Evolutionary conservation across 2,797 vertebrate species (phyloP), one percentile per base, ranked within the genome.

Genomic region (Rhinophrynus dorsalis): DNA sequence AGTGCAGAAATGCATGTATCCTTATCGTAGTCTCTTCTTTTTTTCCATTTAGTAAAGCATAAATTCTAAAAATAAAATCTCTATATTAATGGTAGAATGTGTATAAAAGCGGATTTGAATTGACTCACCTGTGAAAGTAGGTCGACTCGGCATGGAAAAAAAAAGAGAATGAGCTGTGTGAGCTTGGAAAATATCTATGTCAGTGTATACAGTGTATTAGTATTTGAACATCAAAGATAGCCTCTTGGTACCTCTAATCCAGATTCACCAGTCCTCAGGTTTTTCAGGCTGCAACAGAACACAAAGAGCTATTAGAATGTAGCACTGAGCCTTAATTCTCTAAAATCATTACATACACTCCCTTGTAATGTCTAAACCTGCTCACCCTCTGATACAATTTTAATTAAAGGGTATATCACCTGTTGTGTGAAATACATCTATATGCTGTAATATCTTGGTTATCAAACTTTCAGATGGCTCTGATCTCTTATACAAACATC

Each of bases 61-160:
- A 45, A 45, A 18, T n/a, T 21, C 29, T 50, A 50, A 50, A 50
- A 64, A 51, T 51, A 65, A 42, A 27, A 54, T 18, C n/a, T 2
- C 74, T 71, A 54, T 68, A 64, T 78, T 69, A 77, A 68, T 73
- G 66, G 75, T 70, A 66, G 81, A 75, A 77, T 81, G 69, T 75
- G 72, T 76, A 70, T 79, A 71, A 78, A 74, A 50, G 60, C 24
- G 1, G 74, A 78, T 57, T 75, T 67, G 70, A 72, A 69, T 50
- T 74, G 74, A 63, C 70, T 80, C 77, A 75, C 77, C 70, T 77
- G 76, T 75, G 80, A 79, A 80, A 81, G 78, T 65, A 76, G 79
- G 83, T 78, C 75, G 15, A 35, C 10, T 56, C 21, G 12, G 37
- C n/a, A 44, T 75, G 64, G 70, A 79, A 61, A 78, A 65, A 77